phyloP scores from a whole-genome alignment of 2,113 vertebrate species.

The Gymnobelideus leadbeateri region DNA sequence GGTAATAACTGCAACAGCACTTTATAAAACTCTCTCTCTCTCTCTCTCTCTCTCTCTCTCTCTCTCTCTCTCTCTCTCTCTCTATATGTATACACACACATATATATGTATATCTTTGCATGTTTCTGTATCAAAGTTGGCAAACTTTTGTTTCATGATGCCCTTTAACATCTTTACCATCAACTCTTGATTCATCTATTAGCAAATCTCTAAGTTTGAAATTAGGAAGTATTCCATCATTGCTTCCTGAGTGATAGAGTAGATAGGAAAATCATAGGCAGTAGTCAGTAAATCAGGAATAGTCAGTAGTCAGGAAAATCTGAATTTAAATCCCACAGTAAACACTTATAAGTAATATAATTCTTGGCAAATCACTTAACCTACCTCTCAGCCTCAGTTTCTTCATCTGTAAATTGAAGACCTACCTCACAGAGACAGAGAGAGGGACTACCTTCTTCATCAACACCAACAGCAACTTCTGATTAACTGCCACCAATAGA shows the following conservation, averaged over 20 bases:
- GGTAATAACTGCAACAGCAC: background rate
- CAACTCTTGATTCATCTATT: constrained; percentile 44
- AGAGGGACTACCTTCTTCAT: background rate
- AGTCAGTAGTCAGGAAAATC: background rate
- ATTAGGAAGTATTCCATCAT: constrained; percentile 31
- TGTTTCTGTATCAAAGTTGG: background rate
- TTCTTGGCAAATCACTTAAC: background rate
- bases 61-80: too few species aligned
- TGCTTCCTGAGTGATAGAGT: background rate
- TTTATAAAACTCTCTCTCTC: background rate
- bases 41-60: too few species aligned
- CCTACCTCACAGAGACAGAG: background rate
- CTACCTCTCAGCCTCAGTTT: background rate
- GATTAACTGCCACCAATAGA: background rate
- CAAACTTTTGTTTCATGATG: background rate
- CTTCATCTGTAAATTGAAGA: background rate
- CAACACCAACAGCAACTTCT: background rate
- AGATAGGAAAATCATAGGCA: too few species aligned
- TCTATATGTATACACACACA: too few species aligned
- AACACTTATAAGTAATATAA: background rate
- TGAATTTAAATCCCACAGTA: background rate
- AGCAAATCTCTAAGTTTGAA: constrained; percentile 33
- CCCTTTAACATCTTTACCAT: constrained; percentile 46
- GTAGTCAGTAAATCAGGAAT: too few species aligned
- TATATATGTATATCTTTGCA: background rate